Percentiles rank a stretch among this genome's conserved stretches.
These are phyloP conservation scores for Sthenelais limicola DNA, from an alignment of 2,888 invertebrate species.

Conservation along the genomic window DNA sequence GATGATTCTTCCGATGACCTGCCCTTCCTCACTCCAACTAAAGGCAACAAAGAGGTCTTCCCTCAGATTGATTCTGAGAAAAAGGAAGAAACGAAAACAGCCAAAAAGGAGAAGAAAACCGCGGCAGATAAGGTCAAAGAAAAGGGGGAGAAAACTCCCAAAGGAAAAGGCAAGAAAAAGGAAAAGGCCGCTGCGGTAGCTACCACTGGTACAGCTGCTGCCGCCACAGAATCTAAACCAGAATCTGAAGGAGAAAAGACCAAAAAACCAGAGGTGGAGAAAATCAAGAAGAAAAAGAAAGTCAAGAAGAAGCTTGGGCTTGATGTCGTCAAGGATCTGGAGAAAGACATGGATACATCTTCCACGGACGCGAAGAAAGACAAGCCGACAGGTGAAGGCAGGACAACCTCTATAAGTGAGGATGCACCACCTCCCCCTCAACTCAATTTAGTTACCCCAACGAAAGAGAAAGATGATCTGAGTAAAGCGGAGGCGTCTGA, in stretches of 20 bases:
- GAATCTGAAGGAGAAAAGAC: constrained; percentile 14
- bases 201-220: no score
- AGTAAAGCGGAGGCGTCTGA: not conserved
- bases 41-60: constrained; percentile 3
- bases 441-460: constrained; percentile 8
- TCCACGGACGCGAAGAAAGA: no score
- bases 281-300: constrained; percentile 35
- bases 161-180: constrained; percentile 21
- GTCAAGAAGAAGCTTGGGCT: constrained; percentile 41
- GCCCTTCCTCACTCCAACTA: constrained; percentile 12
- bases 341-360: no score
- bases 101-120: constrained; percentile 7
- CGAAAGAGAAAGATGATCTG: constrained; percentile 11
- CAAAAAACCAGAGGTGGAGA: constrained; percentile 24
- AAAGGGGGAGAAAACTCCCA: constrained; percentile 3
- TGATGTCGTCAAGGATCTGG: no score
- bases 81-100: constrained; percentile 22
- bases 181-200: constrained; percentile 3
- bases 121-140: constrained; percentile 12
- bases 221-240: not conserved
- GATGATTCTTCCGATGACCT: constrained; percentile 27
- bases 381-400: no score
- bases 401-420: not conserved
- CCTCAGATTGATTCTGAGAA: not conserved
- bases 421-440: not conserved